Percentiles rank a stretch among this genome's conserved stretches.
These are phyloP conservation scores for Palythoa grandiflora DNA, from an alignment of 92 coral and sea anemone genomes.

Conservation along the genomic window DNA sequence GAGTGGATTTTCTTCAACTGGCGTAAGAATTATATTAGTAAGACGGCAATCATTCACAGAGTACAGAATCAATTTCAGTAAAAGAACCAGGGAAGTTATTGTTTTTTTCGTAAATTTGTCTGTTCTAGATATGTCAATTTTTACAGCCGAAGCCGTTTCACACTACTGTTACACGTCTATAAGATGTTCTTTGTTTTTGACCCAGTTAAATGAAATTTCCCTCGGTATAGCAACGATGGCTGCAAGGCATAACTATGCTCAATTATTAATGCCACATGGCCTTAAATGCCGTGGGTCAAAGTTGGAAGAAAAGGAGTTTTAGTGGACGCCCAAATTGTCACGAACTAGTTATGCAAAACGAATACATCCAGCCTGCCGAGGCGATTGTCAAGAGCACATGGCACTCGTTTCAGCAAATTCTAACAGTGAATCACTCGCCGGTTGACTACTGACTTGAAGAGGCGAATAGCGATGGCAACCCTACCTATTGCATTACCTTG, in stretches of 20 bases:
- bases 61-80: background rate
- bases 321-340: slow-evolving; percentile 22
- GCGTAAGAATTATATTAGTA: background rate
- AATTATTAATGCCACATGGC: slow-evolving; percentile 53
- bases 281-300: slow-evolving; percentile 35
- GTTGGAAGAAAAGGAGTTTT: slow-evolving; percentile 8
- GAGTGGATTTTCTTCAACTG: background rate
- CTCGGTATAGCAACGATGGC: background rate
- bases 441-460: slow-evolving; percentile 24
- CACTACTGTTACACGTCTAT: background rate
- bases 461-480: background rate
- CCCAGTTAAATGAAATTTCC: background rate
- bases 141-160: background rate
- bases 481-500: background rate
- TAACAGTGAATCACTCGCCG: background rate
- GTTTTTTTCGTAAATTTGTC: background rate
- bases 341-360: slow-evolving; percentile 42
- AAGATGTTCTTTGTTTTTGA: background rate
- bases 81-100: background rate
- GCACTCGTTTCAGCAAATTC: slow-evolving; percentile 36
- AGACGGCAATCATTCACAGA: background rate
- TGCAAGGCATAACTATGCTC: slow-evolving; percentile 19
- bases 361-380: slow-evolving; percentile 11
- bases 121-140: background rate
- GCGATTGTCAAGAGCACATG: slow-evolving; percentile 41